These are phyloP conservation scores for Uropsilus gracilis DNA, from an alignment of 2,113 vertebrate genomes.

Conservation along the genomic window DNA sequence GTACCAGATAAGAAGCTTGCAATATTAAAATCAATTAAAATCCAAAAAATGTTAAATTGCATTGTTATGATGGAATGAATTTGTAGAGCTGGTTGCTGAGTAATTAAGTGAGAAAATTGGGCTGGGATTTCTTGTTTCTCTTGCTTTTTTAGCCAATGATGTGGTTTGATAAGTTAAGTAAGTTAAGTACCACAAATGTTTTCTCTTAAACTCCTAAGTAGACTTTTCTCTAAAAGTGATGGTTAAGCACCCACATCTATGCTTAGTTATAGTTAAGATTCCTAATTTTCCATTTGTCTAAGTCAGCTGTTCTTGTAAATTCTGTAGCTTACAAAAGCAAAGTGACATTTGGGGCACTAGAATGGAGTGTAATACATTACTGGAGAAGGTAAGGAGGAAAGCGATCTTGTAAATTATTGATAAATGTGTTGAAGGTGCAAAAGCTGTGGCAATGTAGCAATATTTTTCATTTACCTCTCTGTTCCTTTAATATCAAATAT, in stretches of 20 bases:
- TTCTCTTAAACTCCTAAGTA: background rate
- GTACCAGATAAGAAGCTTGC: conserved; percentile 58
- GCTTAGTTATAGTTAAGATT: background rate
- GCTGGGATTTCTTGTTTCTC: background rate
- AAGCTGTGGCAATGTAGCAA: background rate
- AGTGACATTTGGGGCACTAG: background rate
- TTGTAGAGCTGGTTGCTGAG: conserved; percentile 32
- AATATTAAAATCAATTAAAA: conserved; percentile 80
- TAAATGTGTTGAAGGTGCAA: background rate
- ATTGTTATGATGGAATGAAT: conserved; percentile 55
- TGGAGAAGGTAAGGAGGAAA: background rate
- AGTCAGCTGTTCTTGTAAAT: background rate
- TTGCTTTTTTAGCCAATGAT: background rate
- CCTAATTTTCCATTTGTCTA: background rate
- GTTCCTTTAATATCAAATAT: background rate
- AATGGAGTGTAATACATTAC: background rate
- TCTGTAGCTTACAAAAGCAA: background rate
- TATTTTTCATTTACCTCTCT: background rate
- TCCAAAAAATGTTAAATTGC: conserved; percentile 41
- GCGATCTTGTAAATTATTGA: background rate
- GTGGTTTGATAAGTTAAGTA: background rate
- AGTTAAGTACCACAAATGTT: background rate
- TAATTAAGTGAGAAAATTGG: conserved; percentile 12
- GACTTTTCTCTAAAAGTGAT: background rate
- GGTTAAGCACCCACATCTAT: background rate